Percentiles rank a stretch among this genome's conserved stretches.
These are phyloP conservation scores for Epizoanthus illoricatus DNA, from an alignment of 92 coral and sea anemone genomes.

Conservation along the genomic window DNA sequence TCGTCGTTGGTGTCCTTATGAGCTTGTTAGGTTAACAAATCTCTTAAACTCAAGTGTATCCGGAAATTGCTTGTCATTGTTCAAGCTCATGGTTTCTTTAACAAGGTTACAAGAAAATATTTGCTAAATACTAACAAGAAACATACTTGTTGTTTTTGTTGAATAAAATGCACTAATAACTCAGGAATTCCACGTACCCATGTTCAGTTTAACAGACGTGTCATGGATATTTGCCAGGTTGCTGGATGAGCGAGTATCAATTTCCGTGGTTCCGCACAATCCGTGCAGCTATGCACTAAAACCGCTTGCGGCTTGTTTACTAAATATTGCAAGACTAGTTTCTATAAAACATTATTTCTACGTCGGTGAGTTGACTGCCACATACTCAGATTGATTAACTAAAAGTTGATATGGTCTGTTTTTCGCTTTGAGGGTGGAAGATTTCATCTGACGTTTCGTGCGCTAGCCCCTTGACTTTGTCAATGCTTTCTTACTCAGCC, in stretches of 20 bases:
- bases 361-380: too few relatives aligned
- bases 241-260: background rate
- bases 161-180: too few relatives aligned
- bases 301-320: conserved; percentile 3
- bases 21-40: conserved; percentile 3
- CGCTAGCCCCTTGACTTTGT: too few relatives aligned
- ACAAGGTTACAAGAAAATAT: background rate
- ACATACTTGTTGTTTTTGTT: background rate
- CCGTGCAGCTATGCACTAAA: too few relatives aligned
- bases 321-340: background rate
- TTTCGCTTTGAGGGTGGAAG: too few relatives aligned
- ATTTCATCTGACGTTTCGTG: too few relatives aligned
- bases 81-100: too few relatives aligned
- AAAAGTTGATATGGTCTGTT: too few relatives aligned
- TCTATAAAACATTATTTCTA: background rate
- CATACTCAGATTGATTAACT: too few relatives aligned
- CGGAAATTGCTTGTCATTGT: background rate
- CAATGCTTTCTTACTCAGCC: too few relatives aligned
- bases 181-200: too few relatives aligned
- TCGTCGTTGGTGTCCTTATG: background rate
- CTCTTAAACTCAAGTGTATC: conserved; percentile 2
- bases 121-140: background rate
- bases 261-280: background rate
- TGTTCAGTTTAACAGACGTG: background rate
- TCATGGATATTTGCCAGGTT: conserved; percentile 1